phyloP scores from a whole-genome alignment of 2,888 invertebrate species.

The Lingula anatina region DNA sequence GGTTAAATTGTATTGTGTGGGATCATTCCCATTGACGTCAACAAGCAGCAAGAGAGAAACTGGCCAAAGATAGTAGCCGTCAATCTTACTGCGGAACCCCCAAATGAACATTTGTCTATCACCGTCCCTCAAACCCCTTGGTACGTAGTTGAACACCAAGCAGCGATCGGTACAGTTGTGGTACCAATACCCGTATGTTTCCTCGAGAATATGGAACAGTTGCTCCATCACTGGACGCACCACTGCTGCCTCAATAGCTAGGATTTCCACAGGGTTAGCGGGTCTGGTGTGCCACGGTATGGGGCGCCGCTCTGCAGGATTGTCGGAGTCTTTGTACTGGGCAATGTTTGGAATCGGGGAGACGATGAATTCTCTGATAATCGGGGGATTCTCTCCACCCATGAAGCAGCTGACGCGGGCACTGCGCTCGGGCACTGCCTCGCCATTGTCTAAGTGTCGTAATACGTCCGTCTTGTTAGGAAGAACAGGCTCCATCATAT shows the following conservation, averaged over 20 bases:
- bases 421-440: not conserved
- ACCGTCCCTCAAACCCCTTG: conserved; percentile 21
- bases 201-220: conserved; percentile 21
- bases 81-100: conserved; percentile 29
- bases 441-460: not conserved
- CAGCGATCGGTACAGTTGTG: conserved; percentile 34
- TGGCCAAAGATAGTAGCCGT: conserved; percentile 34
- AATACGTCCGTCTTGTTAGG: not conserved
- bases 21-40: not conserved
- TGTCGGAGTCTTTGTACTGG: not conserved
- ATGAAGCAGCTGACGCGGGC: not conserved
- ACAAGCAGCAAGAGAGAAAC: conserved; percentile 28
- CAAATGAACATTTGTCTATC: conserved; percentile 30
- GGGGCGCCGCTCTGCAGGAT: not conserved
- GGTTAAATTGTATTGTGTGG: not conserved
- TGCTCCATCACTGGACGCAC: conserved; percentile 14
- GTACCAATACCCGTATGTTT: conserved; percentile 27
- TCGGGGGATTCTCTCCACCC: not conserved
- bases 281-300: not conserved
- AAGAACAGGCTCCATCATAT: not conserved
- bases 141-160: conserved; percentile 27
- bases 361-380: not conserved
- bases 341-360: not conserved
- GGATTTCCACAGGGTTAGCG: not conserved
- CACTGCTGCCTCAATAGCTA: conserved; percentile 8